Evolutionary conservation across 1,140 invertebrate genomes (phyloP), one percentile per base, ranked within the genome.

Genomic region (Saccostrea cuccullata): DNA sequence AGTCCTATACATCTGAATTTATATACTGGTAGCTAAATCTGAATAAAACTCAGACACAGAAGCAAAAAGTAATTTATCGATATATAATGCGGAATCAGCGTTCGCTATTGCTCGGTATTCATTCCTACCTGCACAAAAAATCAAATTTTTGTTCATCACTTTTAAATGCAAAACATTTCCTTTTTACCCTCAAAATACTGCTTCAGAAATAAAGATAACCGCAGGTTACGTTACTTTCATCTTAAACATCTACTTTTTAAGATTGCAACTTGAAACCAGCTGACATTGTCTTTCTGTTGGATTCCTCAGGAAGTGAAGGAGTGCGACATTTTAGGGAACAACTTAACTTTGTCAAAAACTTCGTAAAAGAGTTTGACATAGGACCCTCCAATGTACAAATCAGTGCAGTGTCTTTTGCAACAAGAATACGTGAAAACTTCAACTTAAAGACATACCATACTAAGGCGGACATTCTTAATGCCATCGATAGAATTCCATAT

Each of bases 251-350:
- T 64, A 20, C 15, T 64, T 64, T 12, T 56, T 82, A 36, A 88
- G 90, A 83, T 60, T 91, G 90, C 55, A 70, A 82, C 73, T 56
- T 73, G 47, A 67, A 64, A 23, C 87, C 87, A 56, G 89, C 89
- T 11, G 90, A 91, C 82, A 86, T 91, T 60, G 67, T 90, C 23
- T 91, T 91, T 82, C 77, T 91, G 2, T 70, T 91, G 67, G 90
- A 91, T 73, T 77, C 86, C 0, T 90, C 89, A 15, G 86, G 88
- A 47, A 91, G 90, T 36, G 89, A 88, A 60, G 90, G 89, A 26
- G 13, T 30, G 17, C n/a, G 55, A 0, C 73, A 91, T 55, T 91
- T 90, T 77, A 30, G 58, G 67, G 36, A 86, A 23, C 87, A 90
- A 82, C 56, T 90, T 40, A 60, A 60, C 8, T 91, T 91, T 82